phyloP scores from a whole-genome alignment of 2,113 vertebrate species.

The Athene cunicularia region DNA sequence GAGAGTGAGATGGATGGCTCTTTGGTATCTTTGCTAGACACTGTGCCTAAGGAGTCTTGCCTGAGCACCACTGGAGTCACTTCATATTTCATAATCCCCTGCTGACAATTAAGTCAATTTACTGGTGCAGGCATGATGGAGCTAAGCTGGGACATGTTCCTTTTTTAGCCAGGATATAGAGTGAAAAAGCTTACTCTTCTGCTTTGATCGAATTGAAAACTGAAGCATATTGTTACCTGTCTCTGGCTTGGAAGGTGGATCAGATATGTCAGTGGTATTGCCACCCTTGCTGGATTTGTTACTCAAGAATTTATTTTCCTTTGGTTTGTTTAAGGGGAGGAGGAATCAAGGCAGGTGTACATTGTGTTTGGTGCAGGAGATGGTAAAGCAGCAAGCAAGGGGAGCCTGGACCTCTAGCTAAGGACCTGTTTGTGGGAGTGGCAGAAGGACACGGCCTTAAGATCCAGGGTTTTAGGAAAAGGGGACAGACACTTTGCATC shows the following conservation, averaged over 20 bases:
- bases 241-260: not conserved
- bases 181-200: not conserved
- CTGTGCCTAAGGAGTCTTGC: not conserved
- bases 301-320: not conserved
- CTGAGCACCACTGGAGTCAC: slow-evolving; percentile 4
- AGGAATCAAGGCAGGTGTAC: not conserved
- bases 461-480: not conserved
- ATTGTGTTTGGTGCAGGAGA: not conserved
- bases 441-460: not conserved
- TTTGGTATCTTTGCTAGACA: slow-evolving; percentile 19
- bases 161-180: not conserved
- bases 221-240: not conserved
- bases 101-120: slow-evolving; percentile 69
- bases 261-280: not conserved
- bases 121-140: slow-evolving; percentile 53
- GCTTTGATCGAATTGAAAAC: not conserved
- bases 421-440: not conserved
- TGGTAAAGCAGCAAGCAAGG: not conserved
- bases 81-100: slow-evolving; percentile 51
- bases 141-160: slow-evolving; percentile 50
- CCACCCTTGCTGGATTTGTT: not conserved
- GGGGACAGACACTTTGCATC: not conserved
- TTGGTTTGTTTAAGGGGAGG: not conserved
- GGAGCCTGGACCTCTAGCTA: not conserved
- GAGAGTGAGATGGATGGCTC: slow-evolving; percentile 20